Conservation (phyloP, 2,888 invertebrate genomes). For the Eupelmus urozonus region DNA sequence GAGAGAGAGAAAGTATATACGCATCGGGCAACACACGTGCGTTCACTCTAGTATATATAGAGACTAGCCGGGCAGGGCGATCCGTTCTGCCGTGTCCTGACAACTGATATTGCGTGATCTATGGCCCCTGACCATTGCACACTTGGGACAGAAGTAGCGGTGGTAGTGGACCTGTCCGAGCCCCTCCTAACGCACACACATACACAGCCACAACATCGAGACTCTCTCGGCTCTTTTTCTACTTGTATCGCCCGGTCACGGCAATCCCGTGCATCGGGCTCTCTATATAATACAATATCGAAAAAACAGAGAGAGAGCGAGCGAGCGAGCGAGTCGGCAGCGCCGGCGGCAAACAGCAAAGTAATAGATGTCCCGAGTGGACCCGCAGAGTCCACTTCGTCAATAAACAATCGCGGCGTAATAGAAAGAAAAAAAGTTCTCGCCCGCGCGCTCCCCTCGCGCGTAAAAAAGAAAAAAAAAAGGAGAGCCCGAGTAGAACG, state of each 20-base stretch:
- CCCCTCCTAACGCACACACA: conserved; percentile 30
- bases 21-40: conserved; percentile 57
- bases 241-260: conserved; percentile 63
- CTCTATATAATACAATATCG: conserved; percentile 12
- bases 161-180: conserved; percentile 65
- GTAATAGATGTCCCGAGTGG: conserved; percentile 76
- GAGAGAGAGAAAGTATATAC: conserved; percentile 12
- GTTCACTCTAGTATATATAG: conserved; percentile 37
- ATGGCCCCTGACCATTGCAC: conserved; percentile 75
- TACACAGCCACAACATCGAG: conserved; percentile 13
- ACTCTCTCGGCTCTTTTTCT: conserved; percentile 57
- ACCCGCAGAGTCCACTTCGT: conserved; percentile 74
- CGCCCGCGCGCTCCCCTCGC: neutral
- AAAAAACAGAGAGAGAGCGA: conserved; percentile 27
- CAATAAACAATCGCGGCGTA: conserved; percentile 77
- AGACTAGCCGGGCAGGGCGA: conserved; percentile 28
- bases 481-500: conserved; percentile 37
- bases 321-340: too few relatives aligned
- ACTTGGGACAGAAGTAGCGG: conserved; percentile 75
- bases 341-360: conserved; percentile 66
- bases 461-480: conserved; percentile 27
- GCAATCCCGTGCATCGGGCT: conserved; percentile 46
- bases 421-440: conserved; percentile 70
- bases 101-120: conserved; percentile 77
- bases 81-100: conserved; percentile 62